phyloP scores from a whole-genome alignment of 2,797 vertebrate species.

The Jordanella pulchra region DNA sequence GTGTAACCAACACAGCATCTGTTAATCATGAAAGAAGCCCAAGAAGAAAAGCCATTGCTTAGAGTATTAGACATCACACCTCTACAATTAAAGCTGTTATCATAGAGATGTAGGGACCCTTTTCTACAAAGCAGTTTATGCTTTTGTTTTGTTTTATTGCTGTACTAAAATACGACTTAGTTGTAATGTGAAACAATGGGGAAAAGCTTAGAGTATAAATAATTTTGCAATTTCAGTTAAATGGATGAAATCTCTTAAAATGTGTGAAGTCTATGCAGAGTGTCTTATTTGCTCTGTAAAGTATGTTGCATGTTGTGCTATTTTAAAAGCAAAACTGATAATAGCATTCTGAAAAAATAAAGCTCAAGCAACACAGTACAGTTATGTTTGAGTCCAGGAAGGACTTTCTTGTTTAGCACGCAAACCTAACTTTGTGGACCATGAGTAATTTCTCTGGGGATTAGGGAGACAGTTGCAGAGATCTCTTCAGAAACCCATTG shows the following conservation, averaged over 20 bases:
- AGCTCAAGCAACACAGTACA: slow-evolving; percentile 38
- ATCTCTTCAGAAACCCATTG: slow-evolving; percentile 56
- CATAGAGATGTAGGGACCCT: too few relatives aligned
- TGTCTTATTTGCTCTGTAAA: slow-evolving; percentile 11
- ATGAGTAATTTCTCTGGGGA: slow-evolving; percentile 66
- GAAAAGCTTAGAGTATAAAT: background rate
- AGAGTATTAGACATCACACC: too few relatives aligned
- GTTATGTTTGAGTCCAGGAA: slow-evolving; percentile 49
- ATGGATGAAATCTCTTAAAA: slow-evolving; percentile 28
- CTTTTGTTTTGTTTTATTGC: background rate
- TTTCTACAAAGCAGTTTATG: too few relatives aligned
- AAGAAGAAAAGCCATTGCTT: too few relatives aligned
- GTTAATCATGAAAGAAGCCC: background rate
- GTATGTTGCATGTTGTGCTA: slow-evolving; percentile 40
- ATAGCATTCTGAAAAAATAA: slow-evolving; percentile 39
- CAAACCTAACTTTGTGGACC: slow-evolving; percentile 38
- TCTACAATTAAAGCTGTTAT: too few relatives aligned
- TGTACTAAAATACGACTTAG: background rate
- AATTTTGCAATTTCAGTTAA: background rate
- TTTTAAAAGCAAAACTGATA: slow-evolving; percentile 5
- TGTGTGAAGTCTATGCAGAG: slow-evolving; percentile 13
- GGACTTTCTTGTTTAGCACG: slow-evolving; percentile 43
- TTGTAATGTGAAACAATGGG: background rate
- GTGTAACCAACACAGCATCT: background rate
- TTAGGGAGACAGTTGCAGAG: slow-evolving; percentile 50